Evolutionary conservation across 2,113 vertebrate genomes (phyloP), one percentile per base, ranked within the genome.

Genomic region (Sakesphorus luctuosus): DNA sequence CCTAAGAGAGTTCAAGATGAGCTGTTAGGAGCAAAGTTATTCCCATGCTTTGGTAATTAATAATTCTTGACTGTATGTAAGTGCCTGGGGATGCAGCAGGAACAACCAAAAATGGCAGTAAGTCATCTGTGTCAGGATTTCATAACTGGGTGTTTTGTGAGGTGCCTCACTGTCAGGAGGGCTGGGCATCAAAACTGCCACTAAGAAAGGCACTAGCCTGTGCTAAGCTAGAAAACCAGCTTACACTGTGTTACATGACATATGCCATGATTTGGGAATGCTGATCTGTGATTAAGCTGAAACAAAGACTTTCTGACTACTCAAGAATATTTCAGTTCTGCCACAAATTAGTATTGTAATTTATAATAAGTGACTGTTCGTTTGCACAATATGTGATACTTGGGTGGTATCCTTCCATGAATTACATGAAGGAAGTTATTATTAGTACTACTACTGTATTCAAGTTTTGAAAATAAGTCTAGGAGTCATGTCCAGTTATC

Each of bases 171-270:
- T 77, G 68, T 40, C 38, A 56, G 53, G 26, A 87, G 52, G n/a
- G 21, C 56, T 78, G 75, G 28, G 20, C 50, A 23, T 17, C 3
- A 4, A 56, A 90, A 33, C 62, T 33, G 11, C 43, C 21, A 40
- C 29, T 18, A 40, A 53, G 46, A 62, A 53, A 50, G 73, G 31
- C 50, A 29, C 19, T 49, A 23, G 50, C 17, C 36, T 80, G 16
- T 40, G 28, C 53, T 36, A 19, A 80, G 72, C 69, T 63, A 21
- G 78, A 67, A 78, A 59, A 91, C 1, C 2, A 20, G 69, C 38
- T 58, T 43, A 4, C 6, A 0, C 23, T 72, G 52, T 0, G 0
- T 35, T 79, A 8, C 1, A 2, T 11, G 10, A 35, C 23, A 10
- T 9, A 15, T 1, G 0, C 52, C 8, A 5, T 15, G n/a, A 33